Evolutionary conservation across 2,113 vertebrate species (phyloP).

Genomic region (Phrynocephalus versicolor): DNA sequence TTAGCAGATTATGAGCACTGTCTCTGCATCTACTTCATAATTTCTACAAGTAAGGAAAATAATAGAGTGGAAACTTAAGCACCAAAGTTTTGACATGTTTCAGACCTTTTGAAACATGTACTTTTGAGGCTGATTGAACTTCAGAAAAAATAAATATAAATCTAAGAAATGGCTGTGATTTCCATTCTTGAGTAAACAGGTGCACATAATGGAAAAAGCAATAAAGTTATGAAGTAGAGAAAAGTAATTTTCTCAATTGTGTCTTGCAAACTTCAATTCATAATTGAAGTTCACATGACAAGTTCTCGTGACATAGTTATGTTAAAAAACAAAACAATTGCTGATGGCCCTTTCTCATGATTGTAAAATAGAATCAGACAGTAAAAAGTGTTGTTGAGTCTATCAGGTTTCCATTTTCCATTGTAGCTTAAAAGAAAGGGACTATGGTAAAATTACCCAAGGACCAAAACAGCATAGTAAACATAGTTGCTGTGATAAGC

Average conservation of each 20-base stretch:
- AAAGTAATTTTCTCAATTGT: not conserved
- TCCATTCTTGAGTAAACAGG: not conserved
- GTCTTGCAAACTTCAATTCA: no score
- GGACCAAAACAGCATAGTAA: not conserved
- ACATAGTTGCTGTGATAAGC: not conserved
- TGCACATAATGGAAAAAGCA: not conserved
- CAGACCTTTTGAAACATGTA: not conserved
- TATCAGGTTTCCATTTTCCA: not conserved
- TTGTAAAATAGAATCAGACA: not conserved
- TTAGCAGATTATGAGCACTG: not conserved
- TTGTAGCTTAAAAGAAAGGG: not conserved
- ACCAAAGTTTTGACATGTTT: not conserved
- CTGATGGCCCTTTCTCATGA: not conserved
- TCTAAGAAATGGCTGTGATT: not conserved
- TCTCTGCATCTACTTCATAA: not conserved
- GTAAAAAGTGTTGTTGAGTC: not conserved
- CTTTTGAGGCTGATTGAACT: not conserved
- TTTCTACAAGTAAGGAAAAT: not conserved
- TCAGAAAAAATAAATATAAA: not conserved
- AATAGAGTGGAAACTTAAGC: not conserved
- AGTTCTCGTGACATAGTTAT: not conserved
- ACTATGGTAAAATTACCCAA: not conserved
- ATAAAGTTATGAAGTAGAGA: no score
- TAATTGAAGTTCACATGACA: not conserved
- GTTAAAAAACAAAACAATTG: not conserved